Evolutionary conservation across 2,797 vertebrate species (phyloP).

Genomic region (Podargus strigoides): DNA sequence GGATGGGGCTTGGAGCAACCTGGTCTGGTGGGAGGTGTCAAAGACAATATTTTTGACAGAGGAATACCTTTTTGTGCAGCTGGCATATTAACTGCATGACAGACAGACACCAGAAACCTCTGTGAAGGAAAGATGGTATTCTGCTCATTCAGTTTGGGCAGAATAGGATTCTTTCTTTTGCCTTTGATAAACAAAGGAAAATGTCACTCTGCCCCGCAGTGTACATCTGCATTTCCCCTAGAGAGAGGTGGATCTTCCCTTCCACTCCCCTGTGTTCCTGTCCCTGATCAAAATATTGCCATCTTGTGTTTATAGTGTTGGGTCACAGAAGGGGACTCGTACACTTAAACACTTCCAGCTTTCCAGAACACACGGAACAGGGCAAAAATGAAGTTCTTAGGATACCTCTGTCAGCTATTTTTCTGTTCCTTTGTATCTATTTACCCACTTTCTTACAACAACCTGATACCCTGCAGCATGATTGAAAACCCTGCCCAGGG

Average conservation of each 20-base stretch:
- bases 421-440: neutral
- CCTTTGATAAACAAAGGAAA: neutral
- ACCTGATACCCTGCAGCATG: neutral
- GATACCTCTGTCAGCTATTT: neutral
- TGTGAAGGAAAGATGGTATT: neutral
- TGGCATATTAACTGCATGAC: neutral
- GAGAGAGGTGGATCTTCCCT: neutral
- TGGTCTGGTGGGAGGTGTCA: too few relatives aligned
- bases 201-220: neutral
- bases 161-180: neutral
- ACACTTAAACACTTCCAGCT: neutral
- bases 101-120: neutral
- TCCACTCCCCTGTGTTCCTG: neutral
- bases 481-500: neutral
- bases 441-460: neutral
- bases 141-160: neutral
- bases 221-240: neutral
- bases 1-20: too few relatives aligned
- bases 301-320: neutral
- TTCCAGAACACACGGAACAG: neutral
- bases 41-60: neutral
- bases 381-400: neutral
- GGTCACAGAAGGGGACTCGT: neutral
- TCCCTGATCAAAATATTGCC: neutral
- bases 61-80: neutral